phyloP scores from a whole-genome alignment of 2,888 invertebrate species.

The Lutraria lutraria region DNA sequence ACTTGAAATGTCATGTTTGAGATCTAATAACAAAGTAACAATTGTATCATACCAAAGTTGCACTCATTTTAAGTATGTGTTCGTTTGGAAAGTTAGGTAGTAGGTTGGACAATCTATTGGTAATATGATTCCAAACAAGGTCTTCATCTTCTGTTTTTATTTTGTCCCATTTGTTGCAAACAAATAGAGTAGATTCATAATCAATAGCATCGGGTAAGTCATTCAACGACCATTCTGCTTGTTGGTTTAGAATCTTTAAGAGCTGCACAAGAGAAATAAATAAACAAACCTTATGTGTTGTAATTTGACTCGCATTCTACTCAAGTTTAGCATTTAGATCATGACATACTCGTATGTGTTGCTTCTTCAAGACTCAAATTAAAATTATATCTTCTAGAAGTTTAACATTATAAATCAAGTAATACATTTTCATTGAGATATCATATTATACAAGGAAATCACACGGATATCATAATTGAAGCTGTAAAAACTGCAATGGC shows the following conservation, averaged over 20 bases:
- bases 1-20: not conserved
- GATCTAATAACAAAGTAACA: not conserved
- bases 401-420: too few species aligned
- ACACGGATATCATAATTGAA: too few species aligned
- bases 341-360: too few species aligned
- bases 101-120: slow-evolving; percentile 63
- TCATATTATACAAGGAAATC: too few species aligned
- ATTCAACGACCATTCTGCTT: slow-evolving; percentile 45
- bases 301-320: too few species aligned
- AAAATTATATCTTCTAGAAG: too few species aligned
- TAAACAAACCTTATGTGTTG: not conserved
- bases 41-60: slow-evolving; percentile 70
- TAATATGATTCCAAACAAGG: slow-evolving; percentile 71
- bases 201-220: slow-evolving; percentile 73
- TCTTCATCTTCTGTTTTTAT: slow-evolving; percentile 63
- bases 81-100: slow-evolving; percentile 64
- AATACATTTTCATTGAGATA: too few species aligned
- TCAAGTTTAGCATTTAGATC: too few species aligned
- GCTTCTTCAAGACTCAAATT: too few species aligned
- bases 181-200: slow-evolving; percentile 81
- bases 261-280: slow-evolving; percentile 8
- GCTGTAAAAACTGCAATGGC: too few species aligned
- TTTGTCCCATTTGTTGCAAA: slow-evolving; percentile 84
- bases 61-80: slow-evolving; percentile 72
- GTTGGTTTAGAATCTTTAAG: slow-evolving; percentile 42